Conservation (phyloP, 2,888 invertebrate species). For the Phengaris arion region DNA sequence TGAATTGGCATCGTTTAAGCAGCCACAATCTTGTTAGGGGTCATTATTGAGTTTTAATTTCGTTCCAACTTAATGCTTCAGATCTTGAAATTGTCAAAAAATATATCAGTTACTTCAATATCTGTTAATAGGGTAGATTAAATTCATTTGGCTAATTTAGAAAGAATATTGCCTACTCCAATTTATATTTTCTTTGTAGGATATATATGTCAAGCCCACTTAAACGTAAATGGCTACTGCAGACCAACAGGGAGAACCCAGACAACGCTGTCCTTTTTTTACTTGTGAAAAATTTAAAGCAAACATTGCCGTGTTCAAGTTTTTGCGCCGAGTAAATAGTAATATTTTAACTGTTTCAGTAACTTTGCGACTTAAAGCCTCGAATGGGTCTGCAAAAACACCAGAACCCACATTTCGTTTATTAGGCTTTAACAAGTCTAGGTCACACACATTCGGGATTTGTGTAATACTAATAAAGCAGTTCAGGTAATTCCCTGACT, state of each 20-base stretch:
- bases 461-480: conserved; percentile 11
- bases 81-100: neutral
- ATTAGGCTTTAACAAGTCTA: conserved; percentile 9
- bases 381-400: neutral
- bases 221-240: neutral
- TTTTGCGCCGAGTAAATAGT: neutral
- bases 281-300: neutral
- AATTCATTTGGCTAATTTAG: neutral
- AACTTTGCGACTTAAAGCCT: neutral
- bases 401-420: neutral
- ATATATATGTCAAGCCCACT: no score
- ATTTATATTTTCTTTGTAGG: neutral
- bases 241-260: neutral
- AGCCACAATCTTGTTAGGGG: neutral
- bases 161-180: neutral
- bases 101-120: neutral
- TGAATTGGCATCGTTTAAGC: conserved; percentile 4
- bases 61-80: neutral
- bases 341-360: conserved; percentile 3
- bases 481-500: neutral
- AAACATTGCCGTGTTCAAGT: neutral
- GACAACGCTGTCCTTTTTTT: no score
- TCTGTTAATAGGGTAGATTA: no score
- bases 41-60: neutral
- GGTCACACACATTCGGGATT: neutral